These are phyloP conservation scores for Myotis davidii DNA, from an alignment of 2,113 vertebrate genomes.

Conservation along the genomic window DNA sequence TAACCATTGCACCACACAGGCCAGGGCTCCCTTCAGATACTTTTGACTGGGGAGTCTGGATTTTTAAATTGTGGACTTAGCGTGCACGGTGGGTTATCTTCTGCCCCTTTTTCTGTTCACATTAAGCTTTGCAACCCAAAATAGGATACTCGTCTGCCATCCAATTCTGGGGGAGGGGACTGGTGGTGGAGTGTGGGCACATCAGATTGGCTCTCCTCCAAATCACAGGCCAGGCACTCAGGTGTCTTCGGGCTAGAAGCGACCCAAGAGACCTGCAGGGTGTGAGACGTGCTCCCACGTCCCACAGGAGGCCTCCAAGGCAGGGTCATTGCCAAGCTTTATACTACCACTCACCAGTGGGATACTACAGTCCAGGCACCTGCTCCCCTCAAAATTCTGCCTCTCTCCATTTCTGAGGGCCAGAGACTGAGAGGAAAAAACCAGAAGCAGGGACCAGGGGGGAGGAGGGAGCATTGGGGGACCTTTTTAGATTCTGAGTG, in stretches of 20 bases:
- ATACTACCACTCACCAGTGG: background rate
- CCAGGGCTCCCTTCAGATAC: background rate
- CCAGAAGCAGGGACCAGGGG: background rate
- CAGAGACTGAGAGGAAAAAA: background rate
- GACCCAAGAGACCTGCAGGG: background rate
- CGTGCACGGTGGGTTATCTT: background rate
- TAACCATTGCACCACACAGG: too few species aligned
- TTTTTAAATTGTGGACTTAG: background rate
- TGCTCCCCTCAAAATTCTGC: background rate
- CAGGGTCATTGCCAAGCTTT: background rate
- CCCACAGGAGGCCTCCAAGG: background rate
- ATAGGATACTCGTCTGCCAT: background rate
- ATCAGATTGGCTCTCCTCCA: background rate
- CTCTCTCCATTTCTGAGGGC: background rate
- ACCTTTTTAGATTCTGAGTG: background rate
- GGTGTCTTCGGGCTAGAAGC: background rate
- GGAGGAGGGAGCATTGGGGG: rapidly evolving
- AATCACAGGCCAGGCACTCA: background rate
- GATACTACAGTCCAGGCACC: background rate
- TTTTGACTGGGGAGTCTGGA: background rate
- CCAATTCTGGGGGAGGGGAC: background rate
- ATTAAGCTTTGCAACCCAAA: background rate
- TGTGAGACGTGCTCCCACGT: background rate
- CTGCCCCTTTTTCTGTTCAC: background rate
- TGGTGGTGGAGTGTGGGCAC: too few species aligned